These are phyloP conservation scores for Timema podura DNA, from an alignment of 2,888 invertebrate genomes.

Conservation along the genomic window DNA sequence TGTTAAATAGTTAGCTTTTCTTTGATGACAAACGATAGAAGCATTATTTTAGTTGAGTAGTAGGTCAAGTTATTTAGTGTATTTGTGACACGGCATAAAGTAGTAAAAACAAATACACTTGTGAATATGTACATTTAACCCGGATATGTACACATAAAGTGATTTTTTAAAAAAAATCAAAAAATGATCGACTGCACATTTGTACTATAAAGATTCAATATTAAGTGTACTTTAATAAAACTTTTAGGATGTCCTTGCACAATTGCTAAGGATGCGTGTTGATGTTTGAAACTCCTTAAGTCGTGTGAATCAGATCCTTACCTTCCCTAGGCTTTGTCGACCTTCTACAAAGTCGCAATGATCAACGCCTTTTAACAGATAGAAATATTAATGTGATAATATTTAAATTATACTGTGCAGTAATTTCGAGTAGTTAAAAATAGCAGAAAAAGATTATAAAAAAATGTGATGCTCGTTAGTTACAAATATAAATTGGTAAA, in stretches of 20 bases:
- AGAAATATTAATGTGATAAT: slow-evolving; percentile 28
- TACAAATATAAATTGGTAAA: slow-evolving; percentile 4
- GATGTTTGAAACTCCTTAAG: neutral
- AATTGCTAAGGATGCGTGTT: neutral
- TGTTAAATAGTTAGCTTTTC: too few species aligned
- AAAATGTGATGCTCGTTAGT: slow-evolving; percentile 11
- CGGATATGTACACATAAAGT: too few species aligned
- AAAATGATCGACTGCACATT: too few species aligned
- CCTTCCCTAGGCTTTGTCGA: slow-evolving; percentile 2
- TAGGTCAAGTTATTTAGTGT: too few species aligned
- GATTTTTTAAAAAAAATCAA: too few species aligned
- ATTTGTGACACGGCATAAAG: too few species aligned
- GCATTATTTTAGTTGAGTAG: too few species aligned
- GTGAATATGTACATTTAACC: too few species aligned
- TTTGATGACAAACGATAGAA: neutral
- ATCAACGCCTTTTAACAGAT: slow-evolving; percentile 21
- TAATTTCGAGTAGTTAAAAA: slow-evolving; percentile 8
- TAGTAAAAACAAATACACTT: too few species aligned
- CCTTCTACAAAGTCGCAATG: slow-evolving; percentile 20
- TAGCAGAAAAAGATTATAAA: neutral
- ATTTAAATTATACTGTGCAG: slow-evolving; percentile 3
- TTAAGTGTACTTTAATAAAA: too few species aligned
- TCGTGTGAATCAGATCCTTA: neutral
- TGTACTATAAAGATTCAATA: too few species aligned
- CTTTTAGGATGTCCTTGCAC: too few species aligned